Percentiles rank a stretch among this genome's conserved stretches.
Conservation (phyloP, 2,888 invertebrate genomes). For the Andrena camellia region DNA sequence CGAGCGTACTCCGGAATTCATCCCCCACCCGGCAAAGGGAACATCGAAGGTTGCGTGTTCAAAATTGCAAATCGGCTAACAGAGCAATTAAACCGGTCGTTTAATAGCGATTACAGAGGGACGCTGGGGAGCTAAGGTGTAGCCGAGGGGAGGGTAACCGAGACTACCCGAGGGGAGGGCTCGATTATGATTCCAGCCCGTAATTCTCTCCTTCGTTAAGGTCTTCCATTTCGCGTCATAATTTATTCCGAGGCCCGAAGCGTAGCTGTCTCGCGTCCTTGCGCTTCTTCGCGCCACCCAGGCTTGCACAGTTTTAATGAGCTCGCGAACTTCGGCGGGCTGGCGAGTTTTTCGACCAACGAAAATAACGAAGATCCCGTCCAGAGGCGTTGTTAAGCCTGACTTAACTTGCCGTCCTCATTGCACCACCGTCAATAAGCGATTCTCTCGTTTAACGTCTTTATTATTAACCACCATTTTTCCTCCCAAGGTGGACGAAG, state of each 20-base stretch:
- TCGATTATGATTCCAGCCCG: conserved; percentile 18
- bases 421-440: not conserved
- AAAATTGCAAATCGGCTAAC: conserved; percentile 34
- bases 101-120: conserved; percentile 19
- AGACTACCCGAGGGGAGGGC: not conserved
- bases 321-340: conserved; percentile 21
- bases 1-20: conserved; percentile 36
- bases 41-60: conserved; percentile 26
- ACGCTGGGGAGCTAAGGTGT: not conserved
- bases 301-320: conserved; percentile 31
- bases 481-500: not conserved
- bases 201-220: conserved; percentile 20
- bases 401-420: not conserved
- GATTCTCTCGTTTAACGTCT: not conserved
- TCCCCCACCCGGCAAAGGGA: not conserved
- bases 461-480: not conserved
- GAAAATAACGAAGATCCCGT: conserved; percentile 30
- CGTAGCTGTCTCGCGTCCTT: conserved; percentile 19
- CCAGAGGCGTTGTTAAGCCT: conserved; percentile 12
- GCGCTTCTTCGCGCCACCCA: conserved; percentile 3
- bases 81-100: conserved; percentile 30
- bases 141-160: not conserved
- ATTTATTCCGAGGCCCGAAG: conserved; percentile 40
- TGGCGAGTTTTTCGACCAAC: conserved; percentile 9
- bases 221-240: conserved; percentile 14